These are phyloP conservation scores for Phymorhynchus buccinoides DNA, from an alignment of 1,140 invertebrate species.

Conservation along the genomic window DNA sequence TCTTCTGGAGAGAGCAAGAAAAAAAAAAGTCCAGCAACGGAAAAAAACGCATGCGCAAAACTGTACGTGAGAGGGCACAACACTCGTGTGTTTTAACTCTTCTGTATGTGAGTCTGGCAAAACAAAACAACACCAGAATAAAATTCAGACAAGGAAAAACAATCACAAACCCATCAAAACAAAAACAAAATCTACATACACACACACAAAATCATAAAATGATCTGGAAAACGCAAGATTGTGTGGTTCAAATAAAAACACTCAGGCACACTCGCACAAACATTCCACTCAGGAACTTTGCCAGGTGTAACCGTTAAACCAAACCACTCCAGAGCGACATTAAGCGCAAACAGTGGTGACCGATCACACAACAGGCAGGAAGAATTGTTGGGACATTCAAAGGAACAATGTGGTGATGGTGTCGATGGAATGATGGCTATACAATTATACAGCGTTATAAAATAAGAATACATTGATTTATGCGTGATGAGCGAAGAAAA, in stretches of 20 bases:
- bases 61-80: background rate
- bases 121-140: background rate
- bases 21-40: slow-evolving; percentile 24
- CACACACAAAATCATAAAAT: background rate
- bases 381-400: too few relatives aligned
- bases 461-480: too few relatives aligned
- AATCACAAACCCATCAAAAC: background rate
- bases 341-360: too few relatives aligned
- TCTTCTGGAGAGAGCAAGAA: slow-evolving; percentile 7
- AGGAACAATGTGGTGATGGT: too few relatives aligned
- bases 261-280: too few relatives aligned
- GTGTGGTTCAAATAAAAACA: too few relatives aligned
- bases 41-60: slow-evolving; percentile 34
- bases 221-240: background rate
- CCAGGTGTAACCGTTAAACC: background rate
- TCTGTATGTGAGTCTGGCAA: background rate
- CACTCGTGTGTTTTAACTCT: background rate
- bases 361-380: too few relatives aligned
- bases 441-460: too few relatives aligned
- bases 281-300: background rate
- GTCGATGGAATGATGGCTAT: too few relatives aligned
- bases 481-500: too few relatives aligned
- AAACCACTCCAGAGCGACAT: too few relatives aligned
- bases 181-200: background rate
- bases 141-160: background rate